Base-by-base conservation (phyloP, 2,113 vertebrate genomes). In the Tyto alba region DNA sequence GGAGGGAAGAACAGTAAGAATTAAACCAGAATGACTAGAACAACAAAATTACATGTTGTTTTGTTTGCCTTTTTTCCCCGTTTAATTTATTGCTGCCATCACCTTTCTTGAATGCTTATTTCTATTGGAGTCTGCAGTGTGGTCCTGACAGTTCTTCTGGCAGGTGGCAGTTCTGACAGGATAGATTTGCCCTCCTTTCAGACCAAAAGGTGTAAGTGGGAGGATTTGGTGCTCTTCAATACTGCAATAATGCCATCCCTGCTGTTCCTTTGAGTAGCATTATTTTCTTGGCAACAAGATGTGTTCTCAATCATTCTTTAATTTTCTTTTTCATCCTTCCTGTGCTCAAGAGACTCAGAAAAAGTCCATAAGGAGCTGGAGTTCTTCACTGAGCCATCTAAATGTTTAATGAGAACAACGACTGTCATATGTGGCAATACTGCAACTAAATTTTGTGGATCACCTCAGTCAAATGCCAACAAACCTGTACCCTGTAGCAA, bases 241-340 rank as follows among this genome's bases (percentile, higher is more conserved):
- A 47, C 68, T 78, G 38, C 55, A 72, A 10, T 68, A 69, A 89
- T 16, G 38, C 69, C 43, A 11, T 73, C 40, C 73, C 57, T 66
- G 80, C 92, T 95, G 80, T 93, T 92, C 45, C 45, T 92, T 62
- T 2, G 1, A 62, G 80, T 9, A 89, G 32, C 47, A n/a, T 85
- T 89, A 62, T 73, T 62, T 85, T 90, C 57, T 89, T 95, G 92
- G 74, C 89, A 93, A 94, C 69, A 29, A 89, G 26, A 55, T 40
- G 8, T 4, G 6, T 88, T 95, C 68, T 89, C 45, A 25, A 29
- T 41, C 66, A 17, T 62, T 89, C 55, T 71, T 84, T 89, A 50
- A 52, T 86, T 95, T 96, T 79, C 74, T 91, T 57, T 59, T 52
- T 95, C 89, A 69, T 85, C 32, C 12, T 72, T 75, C 88, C 80